Percentiles rank a stretch among this genome's conserved stretches.
Conservation (phyloP, 2,113 vertebrate genomes). For the Ramphastos sulfuratus region DNA sequence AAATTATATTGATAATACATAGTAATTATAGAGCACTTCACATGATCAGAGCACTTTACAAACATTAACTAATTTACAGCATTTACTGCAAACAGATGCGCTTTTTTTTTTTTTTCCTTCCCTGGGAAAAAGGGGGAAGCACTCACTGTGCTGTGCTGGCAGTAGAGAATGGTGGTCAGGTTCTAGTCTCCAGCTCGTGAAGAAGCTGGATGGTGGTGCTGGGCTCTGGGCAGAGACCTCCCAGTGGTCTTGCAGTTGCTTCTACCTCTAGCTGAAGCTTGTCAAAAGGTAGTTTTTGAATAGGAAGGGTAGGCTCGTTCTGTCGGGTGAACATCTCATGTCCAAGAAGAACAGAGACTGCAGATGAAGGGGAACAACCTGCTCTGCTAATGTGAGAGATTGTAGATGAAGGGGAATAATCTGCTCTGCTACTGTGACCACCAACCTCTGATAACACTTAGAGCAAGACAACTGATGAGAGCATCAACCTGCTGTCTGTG, state of each 20-base stretch:
- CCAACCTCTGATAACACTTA: background rate
- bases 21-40: constrained; percentile 65
- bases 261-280: background rate
- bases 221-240: background rate
- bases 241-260: background rate
- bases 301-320: background rate
- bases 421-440: background rate
- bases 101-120: constrained; percentile 11
- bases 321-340: background rate
- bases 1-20: constrained; percentile 64
- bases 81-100: constrained; percentile 62
- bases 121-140: background rate
- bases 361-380: background rate
- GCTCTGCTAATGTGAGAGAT: background rate
- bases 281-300: background rate
- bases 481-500: background rate
- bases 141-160: background rate
- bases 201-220: background rate
- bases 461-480: background rate
- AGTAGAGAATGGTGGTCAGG: background rate
- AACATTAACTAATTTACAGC: constrained; percentile 72
- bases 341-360: background rate
- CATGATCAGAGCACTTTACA: constrained; percentile 65
- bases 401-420: background rate
- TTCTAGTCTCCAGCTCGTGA: background rate